These are phyloP conservation scores for Calliopum simillimum DNA, from an alignment of 2,888 invertebrate species.

Conservation along the genomic window DNA sequence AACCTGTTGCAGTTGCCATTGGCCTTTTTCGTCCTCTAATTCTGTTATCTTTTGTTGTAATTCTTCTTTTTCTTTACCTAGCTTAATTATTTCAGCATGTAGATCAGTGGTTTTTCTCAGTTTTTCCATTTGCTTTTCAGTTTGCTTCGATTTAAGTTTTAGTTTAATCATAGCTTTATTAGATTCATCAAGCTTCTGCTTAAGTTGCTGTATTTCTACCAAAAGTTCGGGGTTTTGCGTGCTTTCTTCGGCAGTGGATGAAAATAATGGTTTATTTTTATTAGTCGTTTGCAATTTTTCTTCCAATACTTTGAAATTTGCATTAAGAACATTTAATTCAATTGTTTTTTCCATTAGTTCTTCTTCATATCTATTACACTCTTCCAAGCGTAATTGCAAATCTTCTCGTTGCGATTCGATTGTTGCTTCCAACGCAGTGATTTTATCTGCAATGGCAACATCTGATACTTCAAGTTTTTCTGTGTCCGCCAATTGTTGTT, in stretches of 20 bases:
- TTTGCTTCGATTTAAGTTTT: slow-evolving; percentile 75
- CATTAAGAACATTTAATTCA: slow-evolving; percentile 69
- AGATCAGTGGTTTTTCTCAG: slow-evolving; percentile 76
- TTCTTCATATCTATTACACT: slow-evolving; percentile 70
- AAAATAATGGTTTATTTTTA: slow-evolving; percentile 60
- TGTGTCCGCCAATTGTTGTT: slow-evolving; percentile 29
- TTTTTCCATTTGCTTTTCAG: slow-evolving; percentile 79
- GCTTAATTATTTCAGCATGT: slow-evolving; percentile 75
- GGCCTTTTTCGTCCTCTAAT: slow-evolving; percentile 91
- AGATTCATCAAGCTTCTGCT: slow-evolving; percentile 78
- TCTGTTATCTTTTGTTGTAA: slow-evolving; percentile 83
- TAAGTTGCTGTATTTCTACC: slow-evolving; percentile 69
- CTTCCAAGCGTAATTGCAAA: slow-evolving; percentile 70
- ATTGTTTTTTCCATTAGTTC: slow-evolving; percentile 71
- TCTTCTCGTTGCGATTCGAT: slow-evolving; percentile 68
- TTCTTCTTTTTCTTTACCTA: slow-evolving; percentile 74
- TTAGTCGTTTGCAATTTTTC: slow-evolving; percentile 60
- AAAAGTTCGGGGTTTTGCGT: slow-evolving; percentile 53
- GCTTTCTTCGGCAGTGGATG: slow-evolving; percentile 50
- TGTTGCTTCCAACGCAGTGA: slow-evolving; percentile 67
- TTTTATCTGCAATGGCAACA: slow-evolving; percentile 62
- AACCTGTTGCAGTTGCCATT: slow-evolving; percentile 76
- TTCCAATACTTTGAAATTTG: slow-evolving; percentile 64
- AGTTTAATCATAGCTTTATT: slow-evolving; percentile 72
- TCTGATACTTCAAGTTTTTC: slow-evolving; percentile 71